These are phyloP conservation scores for Lota lota DNA, from an alignment of 2,113 vertebrate species.

Conservation along the genomic window DNA sequence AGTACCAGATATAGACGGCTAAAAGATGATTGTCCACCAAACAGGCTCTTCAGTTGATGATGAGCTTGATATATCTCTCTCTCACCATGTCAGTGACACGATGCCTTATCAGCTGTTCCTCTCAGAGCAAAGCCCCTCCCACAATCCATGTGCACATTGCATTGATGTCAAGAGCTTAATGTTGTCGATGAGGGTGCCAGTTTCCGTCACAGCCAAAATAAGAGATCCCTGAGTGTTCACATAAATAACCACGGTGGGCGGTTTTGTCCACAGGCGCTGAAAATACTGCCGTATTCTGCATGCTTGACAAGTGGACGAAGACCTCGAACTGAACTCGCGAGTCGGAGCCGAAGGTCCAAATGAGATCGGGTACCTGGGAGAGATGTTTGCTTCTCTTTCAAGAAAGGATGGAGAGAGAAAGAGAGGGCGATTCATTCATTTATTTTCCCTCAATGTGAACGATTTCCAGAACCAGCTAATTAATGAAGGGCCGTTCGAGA, in stretches of 20 bases:
- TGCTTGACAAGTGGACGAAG: neutral
- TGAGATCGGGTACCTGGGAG: conserved; percentile 42
- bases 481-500: conserved; percentile 54
- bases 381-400: conserved; percentile 31
- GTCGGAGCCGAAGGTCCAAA: conserved; percentile 30
- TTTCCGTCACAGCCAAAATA: conserved; percentile 42
- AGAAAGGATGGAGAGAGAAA: conserved; percentile 15
- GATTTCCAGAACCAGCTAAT: conserved; percentile 47
- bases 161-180: conserved; percentile 57
- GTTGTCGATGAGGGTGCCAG: conserved; percentile 27
- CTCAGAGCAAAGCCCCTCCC: conserved; percentile 24
- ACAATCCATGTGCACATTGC: conserved; percentile 47
- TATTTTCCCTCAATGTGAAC: conserved; percentile 37
- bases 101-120: conserved; percentile 37
- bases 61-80: conserved; percentile 47
- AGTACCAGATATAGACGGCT: conserved; percentile 8
- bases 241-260: conserved; percentile 28
- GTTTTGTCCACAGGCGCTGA: neutral
- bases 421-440: conserved; percentile 33
- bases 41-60: conserved; percentile 44
- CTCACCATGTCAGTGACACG: conserved; percentile 34
- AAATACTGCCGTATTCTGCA: neutral
- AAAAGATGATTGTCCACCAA: conserved; percentile 26
- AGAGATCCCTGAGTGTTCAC: conserved; percentile 35
- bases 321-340: conserved; percentile 16